phyloP scores from a whole-genome alignment of 37 sponge, comb jelly and placozoan species.

The Corticium candelabrum region DNA sequence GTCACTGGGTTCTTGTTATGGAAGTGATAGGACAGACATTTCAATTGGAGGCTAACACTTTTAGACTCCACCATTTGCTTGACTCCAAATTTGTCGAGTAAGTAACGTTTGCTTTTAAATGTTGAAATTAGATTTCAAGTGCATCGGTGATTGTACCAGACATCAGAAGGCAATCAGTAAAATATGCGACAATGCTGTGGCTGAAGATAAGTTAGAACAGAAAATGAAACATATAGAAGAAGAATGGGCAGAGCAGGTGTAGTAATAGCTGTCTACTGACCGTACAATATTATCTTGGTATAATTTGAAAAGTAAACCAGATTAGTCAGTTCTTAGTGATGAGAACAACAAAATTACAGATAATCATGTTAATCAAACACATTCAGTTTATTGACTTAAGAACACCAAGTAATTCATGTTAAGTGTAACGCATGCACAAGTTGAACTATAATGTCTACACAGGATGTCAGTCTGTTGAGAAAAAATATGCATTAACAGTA shows the following conservation, averaged over 20 bases:
- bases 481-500: no score
- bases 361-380: no score
- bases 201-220: constrained; percentile 53
- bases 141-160: constrained; percentile 13
- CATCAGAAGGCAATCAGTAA: constrained; percentile 37
- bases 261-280: not conserved
- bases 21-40: constrained; percentile 59
- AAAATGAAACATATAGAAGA: constrained; percentile 55
- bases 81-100: constrained; percentile 60
- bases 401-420: no score
- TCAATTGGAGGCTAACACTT: constrained; percentile 73
- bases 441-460: no score
- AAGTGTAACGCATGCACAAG: no score
- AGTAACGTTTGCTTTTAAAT: constrained; percentile 8
- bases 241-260: constrained; percentile 77
- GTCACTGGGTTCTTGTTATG: constrained; percentile 93
- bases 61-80: constrained; percentile 67
- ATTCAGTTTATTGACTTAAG: no score
- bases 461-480: no score
- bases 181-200: constrained; percentile 48
- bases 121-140: not conserved
- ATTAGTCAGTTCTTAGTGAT: no score
- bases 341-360: no score
- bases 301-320: no score
- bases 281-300: not conserved